Base-by-base conservation (phyloP, 2,113 vertebrate species). In the Ctenodactylus gundi region DNA sequence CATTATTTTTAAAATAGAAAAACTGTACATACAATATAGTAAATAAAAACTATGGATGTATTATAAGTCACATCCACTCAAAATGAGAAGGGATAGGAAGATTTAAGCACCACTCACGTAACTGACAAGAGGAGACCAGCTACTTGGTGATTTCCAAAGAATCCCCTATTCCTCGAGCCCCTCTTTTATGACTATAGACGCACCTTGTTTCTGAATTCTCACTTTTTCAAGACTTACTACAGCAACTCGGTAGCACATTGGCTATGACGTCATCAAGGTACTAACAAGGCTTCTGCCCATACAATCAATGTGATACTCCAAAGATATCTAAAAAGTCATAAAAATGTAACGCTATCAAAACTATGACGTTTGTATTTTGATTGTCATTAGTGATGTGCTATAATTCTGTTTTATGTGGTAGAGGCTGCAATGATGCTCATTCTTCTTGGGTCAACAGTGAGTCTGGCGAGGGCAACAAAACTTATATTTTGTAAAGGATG, bases 311-410 rank as follows among this genome's bases (percentile, higher is more conserved):
- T 60, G 14, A 6, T 23, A 82, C 49, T 62, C 41, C 44, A 96
- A 92, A 70, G 4, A 29, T 25, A 84, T 17, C 29, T 76, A 87
- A 76, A 86, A 90, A n/a, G 75, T 81, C 67, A 80, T 57, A 9
- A 94, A 95, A 67, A 58, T 83, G 64, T 55, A 7, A 88, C 82
- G 46, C 49, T 85, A 34, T 65, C 93, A 64, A 90, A 83, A 83
- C 90, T 73, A 81, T n/a, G 39, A 44, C 73, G 0, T 18, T 29
- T 13, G 1, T 65, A 65, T 67, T 94, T 88, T 84, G 36, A 53
- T 31, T 88, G 75, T 44, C 49, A 93, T 94, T 80, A 86, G 46
- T 64, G 76, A 60, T 65, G 84, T 36, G 51, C 53, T 62, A 29
- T 46, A 73, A 44, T 60, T 75, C 9, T 60, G 88, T 51, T 51